phyloP scores from a whole-genome alignment of 2,113 vertebrate species.

The Crotophaga sulcirostris region DNA sequence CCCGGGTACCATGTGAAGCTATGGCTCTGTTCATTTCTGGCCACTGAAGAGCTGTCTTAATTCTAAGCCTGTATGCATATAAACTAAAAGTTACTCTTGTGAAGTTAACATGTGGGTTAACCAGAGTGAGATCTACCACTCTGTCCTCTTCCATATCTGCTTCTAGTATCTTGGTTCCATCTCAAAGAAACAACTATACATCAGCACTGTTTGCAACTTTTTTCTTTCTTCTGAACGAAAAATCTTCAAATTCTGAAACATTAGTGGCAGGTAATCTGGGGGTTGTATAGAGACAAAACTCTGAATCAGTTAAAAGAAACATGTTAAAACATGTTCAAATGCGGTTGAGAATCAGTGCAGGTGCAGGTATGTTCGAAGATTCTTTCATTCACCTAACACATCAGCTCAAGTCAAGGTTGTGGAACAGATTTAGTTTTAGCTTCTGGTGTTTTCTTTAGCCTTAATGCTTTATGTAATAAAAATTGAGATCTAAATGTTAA shows the following conservation, averaged over 20 bases:
- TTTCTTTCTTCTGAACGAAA: background rate
- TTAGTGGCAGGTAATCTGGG: background rate
- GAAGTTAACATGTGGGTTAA: background rate
- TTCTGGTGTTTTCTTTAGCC: background rate
- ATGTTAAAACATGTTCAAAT: background rate
- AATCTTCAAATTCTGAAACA: background rate
- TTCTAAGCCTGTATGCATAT: background rate
- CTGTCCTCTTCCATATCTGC: background rate
- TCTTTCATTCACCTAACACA: background rate
- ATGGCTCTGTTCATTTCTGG: background rate
- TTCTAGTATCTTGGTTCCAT: background rate
- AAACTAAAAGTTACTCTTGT: background rate
- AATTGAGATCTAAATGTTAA: background rate
- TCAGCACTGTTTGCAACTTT: background rate
- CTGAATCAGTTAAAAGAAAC: background rate
- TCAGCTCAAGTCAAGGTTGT: background rate
- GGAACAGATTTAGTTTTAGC: background rate
- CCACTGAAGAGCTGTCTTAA: background rate
- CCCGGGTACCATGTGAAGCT: background rate
- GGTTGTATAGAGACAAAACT: background rate
- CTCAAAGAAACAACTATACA: background rate
- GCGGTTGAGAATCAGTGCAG: background rate
- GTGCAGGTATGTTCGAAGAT: rapidly evolving
- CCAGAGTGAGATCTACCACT: background rate
- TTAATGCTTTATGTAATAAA: background rate